These are phyloP conservation scores for Sipha maydis DNA, from an alignment of 2,888 invertebrate genomes.

Conservation along the genomic window DNA sequence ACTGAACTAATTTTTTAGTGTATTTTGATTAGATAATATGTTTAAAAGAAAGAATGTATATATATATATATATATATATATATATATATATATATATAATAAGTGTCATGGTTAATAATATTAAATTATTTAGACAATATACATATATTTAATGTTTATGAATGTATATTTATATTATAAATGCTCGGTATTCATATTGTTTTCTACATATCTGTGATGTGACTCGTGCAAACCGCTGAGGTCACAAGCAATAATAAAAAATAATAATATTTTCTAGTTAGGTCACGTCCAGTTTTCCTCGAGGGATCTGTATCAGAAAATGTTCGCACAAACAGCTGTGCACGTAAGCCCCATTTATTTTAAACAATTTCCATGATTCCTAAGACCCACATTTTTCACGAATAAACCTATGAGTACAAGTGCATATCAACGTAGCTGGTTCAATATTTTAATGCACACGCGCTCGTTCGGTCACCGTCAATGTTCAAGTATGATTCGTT, in stretches of 20 bases:
- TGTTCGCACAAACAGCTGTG: slow-evolving; percentile 3
- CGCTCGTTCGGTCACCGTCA: too few species aligned
- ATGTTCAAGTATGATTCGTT: background rate
- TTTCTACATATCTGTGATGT: background rate
- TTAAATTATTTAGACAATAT: too few species aligned
- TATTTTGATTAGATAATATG: too few species aligned
- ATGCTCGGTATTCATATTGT: too few species aligned
- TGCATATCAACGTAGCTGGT: background rate
- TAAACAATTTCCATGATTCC: background rate
- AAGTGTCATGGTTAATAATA: too few species aligned
- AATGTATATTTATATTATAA: too few species aligned
- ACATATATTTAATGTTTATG: too few species aligned
- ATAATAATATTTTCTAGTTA: slow-evolving; percentile 2
- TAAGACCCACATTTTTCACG: background rate
- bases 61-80: too few species aligned
- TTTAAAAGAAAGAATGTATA: too few species aligned
- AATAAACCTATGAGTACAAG: background rate
- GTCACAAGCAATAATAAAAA: background rate
- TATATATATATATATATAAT: too few species aligned
- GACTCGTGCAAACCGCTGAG: background rate
- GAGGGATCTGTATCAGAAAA: background rate
- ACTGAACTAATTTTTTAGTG: too few species aligned
- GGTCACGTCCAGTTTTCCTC: slow-evolving; percentile 30
- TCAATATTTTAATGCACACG: background rate
- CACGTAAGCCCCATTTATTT: background rate